These are phyloP conservation scores for Pholis gunnellus DNA, from an alignment of 2,113 vertebrate genomes.

Conservation along the genomic window DNA sequence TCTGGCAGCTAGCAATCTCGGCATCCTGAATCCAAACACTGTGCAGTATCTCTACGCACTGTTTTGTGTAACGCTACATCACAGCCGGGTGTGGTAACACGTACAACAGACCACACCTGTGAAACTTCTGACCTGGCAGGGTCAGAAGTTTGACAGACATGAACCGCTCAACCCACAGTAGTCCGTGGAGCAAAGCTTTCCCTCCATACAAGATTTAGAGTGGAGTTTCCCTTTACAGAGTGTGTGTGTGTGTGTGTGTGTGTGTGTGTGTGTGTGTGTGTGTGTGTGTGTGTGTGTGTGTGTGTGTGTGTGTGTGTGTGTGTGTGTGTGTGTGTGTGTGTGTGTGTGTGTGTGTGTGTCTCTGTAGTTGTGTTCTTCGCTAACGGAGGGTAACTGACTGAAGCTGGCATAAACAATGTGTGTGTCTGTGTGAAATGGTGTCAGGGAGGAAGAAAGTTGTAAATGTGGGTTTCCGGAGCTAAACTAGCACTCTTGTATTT, in stretches of 20 bases:
- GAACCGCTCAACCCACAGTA: background rate
- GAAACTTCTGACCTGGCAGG: no score
- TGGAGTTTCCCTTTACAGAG: background rate
- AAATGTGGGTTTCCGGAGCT: slow-evolving; percentile 83
- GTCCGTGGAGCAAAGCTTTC: slow-evolving; percentile 7
- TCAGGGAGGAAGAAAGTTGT: slow-evolving; percentile 84
- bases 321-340: background rate
- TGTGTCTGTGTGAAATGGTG: slow-evolving; percentile 59
- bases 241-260: background rate
- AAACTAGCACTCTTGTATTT: slow-evolving; percentile 69
- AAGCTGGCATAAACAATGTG: slow-evolving; percentile 37
- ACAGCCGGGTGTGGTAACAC: slow-evolving; percentile 13
- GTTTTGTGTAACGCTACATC: background rate
- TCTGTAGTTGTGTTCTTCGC: slow-evolving; percentile 14
- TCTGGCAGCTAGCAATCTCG: background rate
- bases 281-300: background rate
- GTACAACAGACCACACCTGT: slow-evolving; percentile 13
- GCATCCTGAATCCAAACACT: background rate
- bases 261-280: background rate
- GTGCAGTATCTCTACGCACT: background rate
- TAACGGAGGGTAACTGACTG: slow-evolving; percentile 21
- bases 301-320: no score
- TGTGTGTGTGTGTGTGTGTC: background rate
- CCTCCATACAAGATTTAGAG: no score
- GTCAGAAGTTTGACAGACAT: slow-evolving; percentile 18